Base-by-base conservation (phyloP, 2,797 vertebrate species). In the Rousettus madagascariensis region DNA sequence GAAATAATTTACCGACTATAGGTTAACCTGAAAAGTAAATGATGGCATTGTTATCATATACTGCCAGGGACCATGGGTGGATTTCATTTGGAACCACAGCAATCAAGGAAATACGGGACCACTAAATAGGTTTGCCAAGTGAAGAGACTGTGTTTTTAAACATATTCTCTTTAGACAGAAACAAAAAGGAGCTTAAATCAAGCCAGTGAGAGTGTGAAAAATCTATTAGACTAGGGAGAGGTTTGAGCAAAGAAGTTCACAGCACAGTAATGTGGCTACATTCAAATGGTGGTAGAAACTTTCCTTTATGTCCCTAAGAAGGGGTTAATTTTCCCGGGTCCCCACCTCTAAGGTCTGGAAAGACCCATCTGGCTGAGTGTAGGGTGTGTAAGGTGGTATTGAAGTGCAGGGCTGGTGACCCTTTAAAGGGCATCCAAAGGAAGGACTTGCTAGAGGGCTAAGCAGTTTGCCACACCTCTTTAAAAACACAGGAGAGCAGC, bases 401-500 rank as follows among this genome's bases (percentile, higher is more conserved):
- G n/a, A 74, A 86, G 74, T 75, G 10, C 41, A 74, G 78, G 36
- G n/a, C 9, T 4, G 19, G 2, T 84, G 20, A 84, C 92, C 80
- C 63, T 28, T 26, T 84, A 36, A 36, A 95, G 96, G 57, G 83
- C 5, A 9, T 65, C 28, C 4, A 2, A 53, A 55, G 55, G 17
- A 94, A 69, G 75, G 53, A 11, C 93, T 96, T 97, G 86, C 87
- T 92, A 79, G 74, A 77, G 83, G 75, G 95, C 63, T 43, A 13
- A 95, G 91, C 85, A 36, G 77, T 95, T 97, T 96, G 83, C 92
- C 97, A 95, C 92, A 94, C 90, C 94, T 96, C 97, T 96, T 96
- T 61, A 94, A 86, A 95, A 77, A 94, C 69, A 61, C 57, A 49
- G 16, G 28, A 90, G 92, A 87, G 93, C 77, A 95, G 72, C 66